Percentiles rank a stretch among this genome's conserved stretches.
These are phyloP conservation scores for Kuschelorhynchus macadamiae DNA, from an alignment of 2,888 invertebrate genomes.

Conservation along the genomic window DNA sequence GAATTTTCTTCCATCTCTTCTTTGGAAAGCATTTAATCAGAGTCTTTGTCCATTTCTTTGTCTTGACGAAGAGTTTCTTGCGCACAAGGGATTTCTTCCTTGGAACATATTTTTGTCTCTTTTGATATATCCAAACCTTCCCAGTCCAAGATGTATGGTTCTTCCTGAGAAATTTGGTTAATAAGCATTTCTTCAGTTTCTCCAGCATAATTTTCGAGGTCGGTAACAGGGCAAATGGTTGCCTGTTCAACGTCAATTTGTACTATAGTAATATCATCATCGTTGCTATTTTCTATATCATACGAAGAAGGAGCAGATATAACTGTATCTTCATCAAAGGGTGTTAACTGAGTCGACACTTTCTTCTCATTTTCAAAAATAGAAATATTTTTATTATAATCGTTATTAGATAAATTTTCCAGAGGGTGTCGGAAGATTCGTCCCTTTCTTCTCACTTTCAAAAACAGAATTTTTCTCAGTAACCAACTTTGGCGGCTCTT, in stretches of 20 bases:
- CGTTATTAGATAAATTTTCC: constrained; percentile 2
- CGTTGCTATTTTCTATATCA: no score
- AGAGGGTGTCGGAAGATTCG: constrained; percentile 7
- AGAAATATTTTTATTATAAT: no score
- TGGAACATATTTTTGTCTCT: constrained; percentile 23
- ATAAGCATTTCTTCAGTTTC: constrained; percentile 19
- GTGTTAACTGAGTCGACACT: no score
- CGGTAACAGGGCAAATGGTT: not conserved
- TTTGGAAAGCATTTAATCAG: constrained; percentile 30
- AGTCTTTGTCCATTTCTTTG: constrained; percentile 21
- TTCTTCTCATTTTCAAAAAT: no score
- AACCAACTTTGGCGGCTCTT: constrained; percentile 3
- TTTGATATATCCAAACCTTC: constrained; percentile 14
- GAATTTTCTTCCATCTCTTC: constrained; percentile 25
- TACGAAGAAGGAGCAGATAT: no score
- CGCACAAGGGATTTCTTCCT: constrained; percentile 9
- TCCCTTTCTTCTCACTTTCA: constrained; percentile 13
- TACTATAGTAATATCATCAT: no score
- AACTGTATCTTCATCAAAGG: no score
- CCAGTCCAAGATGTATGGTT: constrained; percentile 3
- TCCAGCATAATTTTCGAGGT: no score
- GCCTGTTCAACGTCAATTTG: constrained; percentile 1
- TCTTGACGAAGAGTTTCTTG: constrained; percentile 17
- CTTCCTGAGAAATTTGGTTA: constrained; percentile 21
- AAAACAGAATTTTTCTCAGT: not conserved